A percentile compares a stretch with the other conserved stretches of the same genome.
Conservation (phyloP, 2,888 invertebrate species). For the Spicauda simplicius region DNA sequence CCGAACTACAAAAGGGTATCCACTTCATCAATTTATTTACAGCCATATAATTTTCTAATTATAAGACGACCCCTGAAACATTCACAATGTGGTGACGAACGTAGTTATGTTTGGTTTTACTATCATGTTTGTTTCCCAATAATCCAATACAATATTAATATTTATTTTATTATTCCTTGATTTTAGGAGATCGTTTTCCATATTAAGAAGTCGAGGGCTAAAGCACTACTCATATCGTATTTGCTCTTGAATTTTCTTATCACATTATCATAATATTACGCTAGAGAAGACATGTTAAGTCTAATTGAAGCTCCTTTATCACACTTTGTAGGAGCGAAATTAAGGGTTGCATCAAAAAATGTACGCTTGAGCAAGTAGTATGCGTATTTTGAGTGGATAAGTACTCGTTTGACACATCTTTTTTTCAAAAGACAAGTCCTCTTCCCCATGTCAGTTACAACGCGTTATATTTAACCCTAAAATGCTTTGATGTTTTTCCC, state of each 20-base stretch:
- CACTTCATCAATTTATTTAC: too few relatives aligned
- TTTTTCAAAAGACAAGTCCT: slow-evolving; percentile 35
- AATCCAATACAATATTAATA: too few relatives aligned
- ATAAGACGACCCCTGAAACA: too few relatives aligned
- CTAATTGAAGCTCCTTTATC: background rate
- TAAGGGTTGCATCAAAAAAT: slow-evolving; percentile 71
- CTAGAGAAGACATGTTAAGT: slow-evolving; percentile 15
- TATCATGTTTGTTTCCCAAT: too few relatives aligned
- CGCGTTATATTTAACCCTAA: slow-evolving; percentile 23
- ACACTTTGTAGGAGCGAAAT: slow-evolving; percentile 11
- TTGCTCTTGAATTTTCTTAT: slow-evolving; percentile 54
- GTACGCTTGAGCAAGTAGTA: slow-evolving; percentile 17
- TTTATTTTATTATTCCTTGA: too few relatives aligned
- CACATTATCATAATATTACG: slow-evolving; percentile 65
- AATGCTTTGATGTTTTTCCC: slow-evolving; percentile 23
- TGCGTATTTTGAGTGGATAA: slow-evolving; percentile 38
- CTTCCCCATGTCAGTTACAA: slow-evolving; percentile 16
- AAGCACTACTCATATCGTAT: background rate
- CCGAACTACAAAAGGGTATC: too few relatives aligned
- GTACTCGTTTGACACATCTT: slow-evolving; percentile 47
- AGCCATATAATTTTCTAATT: too few relatives aligned
- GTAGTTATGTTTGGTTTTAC: too few relatives aligned
- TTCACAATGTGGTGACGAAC: too few relatives aligned
- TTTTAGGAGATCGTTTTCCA: too few relatives aligned
- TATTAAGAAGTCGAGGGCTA: too few relatives aligned